phyloP scores from a whole-genome alignment of 2,113 vertebrate genomes.

The Thymallus thymallus region DNA sequence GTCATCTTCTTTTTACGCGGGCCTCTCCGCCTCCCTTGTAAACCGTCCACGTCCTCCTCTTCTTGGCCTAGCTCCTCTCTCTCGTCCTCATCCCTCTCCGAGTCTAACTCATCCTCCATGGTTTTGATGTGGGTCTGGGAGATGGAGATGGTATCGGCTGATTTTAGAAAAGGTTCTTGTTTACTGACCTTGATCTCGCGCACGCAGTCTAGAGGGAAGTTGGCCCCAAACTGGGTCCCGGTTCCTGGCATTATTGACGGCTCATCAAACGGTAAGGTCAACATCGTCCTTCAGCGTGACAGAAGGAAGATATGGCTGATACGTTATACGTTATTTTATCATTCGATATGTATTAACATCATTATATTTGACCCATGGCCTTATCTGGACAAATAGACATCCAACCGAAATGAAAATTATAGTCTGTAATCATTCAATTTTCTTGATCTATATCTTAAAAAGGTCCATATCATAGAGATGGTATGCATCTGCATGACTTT shows the following conservation, averaged over 20 bases:
- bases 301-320: too few species aligned
- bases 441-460: too few species aligned
- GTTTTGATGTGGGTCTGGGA: slow-evolving; percentile 74
- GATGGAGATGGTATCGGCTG: slow-evolving; percentile 65
- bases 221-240: slow-evolving; percentile 79
- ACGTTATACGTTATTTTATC: too few species aligned
- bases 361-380: too few species aligned
- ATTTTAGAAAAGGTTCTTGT: slow-evolving; percentile 66
- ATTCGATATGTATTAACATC: too few species aligned
- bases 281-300: slow-evolving; percentile 76
- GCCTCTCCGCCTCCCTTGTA: slow-evolving; percentile 81
- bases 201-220: slow-evolving; percentile 83
- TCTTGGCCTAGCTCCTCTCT: slow-evolving; percentile 73
- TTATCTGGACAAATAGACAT: too few species aligned
- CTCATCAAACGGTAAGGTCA: slow-evolving; percentile 88
- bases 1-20: slow-evolving; percentile 88
- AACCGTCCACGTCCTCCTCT: slow-evolving; percentile 77
- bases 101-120: slow-evolving; percentile 75
- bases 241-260: slow-evolving; percentile 82
- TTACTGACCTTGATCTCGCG: slow-evolving; percentile 82
- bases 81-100: slow-evolving; percentile 75
- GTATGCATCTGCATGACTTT: too few species aligned
- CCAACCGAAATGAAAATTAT: too few species aligned
- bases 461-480: too few species aligned
- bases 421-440: too few species aligned